Evolutionary conservation across 92 coral and sea anemone genomes (phyloP).

Genomic region (Montipora capitata): DNA sequence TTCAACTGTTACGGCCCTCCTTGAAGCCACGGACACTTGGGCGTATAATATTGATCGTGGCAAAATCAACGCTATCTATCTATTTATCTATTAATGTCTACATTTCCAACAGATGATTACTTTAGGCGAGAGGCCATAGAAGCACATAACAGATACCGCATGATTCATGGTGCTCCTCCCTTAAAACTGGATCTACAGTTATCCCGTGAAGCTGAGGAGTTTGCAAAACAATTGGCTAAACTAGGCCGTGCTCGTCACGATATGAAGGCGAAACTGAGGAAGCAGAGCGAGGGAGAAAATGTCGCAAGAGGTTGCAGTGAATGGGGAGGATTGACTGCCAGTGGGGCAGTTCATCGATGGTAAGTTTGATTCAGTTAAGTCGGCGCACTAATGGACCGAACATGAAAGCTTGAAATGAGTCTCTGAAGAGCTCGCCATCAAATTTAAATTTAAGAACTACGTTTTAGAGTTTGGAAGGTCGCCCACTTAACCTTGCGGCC

Average conservation of each 20-base stretch:
- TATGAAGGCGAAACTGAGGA: constrained; percentile 38
- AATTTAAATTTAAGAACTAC: too few relatives aligned
- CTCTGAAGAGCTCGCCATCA: too few relatives aligned
- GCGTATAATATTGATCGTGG: too few relatives aligned
- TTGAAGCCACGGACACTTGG: too few relatives aligned
- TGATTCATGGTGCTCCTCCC: constrained; percentile 76
- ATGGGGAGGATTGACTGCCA: constrained; percentile 77
- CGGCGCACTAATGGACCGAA: too few relatives aligned
- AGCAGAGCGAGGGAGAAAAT: constrained; percentile 90
- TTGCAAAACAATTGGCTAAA: constrained; percentile 80
- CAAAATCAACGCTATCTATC: too few relatives aligned
- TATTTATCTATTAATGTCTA: too few relatives aligned
- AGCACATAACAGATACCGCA: constrained; percentile 90
- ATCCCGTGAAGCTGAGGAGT: constrained; percentile 78
- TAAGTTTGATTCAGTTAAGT: constrained; percentile 6
- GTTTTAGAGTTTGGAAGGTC: too few relatives aligned
- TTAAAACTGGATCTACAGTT: constrained; percentile 72
- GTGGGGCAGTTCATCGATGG: constrained; percentile 81
- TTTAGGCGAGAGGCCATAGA: constrained; percentile 84
- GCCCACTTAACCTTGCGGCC: too few relatives aligned
- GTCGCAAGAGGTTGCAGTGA: constrained; percentile 92
- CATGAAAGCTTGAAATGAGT: too few relatives aligned
- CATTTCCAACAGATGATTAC: constrained; percentile 38
- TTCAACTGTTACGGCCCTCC: too few relatives aligned
- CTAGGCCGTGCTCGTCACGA: constrained; percentile 81